Percentiles rank a stretch among this genome's conserved stretches.
Conservation (phyloP, 2,113 vertebrate genomes). For the Aleadryas rufinucha region DNA sequence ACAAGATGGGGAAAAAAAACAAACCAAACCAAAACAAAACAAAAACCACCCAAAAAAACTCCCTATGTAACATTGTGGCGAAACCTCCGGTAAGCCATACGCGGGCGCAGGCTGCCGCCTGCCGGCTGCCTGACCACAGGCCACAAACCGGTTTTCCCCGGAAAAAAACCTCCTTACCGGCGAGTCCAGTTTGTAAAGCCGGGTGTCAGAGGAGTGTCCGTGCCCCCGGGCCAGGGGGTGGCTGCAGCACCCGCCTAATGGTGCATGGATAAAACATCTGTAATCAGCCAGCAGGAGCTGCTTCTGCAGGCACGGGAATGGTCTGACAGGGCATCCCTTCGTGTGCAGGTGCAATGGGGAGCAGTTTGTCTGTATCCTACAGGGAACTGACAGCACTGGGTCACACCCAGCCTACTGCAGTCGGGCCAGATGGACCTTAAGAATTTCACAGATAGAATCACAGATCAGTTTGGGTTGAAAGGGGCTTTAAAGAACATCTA, state of each 20-base stretch:
- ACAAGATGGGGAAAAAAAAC: not conserved
- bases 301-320: accelerated
- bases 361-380: not conserved
- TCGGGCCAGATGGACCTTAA: not conserved
- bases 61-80: accelerated
- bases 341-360: accelerated
- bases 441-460: no score
- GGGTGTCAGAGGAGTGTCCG: accelerated
- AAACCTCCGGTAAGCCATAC: not conserved
- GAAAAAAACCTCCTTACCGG: accelerated
- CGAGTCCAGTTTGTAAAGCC: accelerated
- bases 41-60: no score
- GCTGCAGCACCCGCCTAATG: accelerated
- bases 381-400: no score
- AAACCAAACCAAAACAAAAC: no score
- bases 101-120: constrained; percentile 37
- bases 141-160: accelerated
- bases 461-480: not conserved
- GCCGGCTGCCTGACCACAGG: not conserved
- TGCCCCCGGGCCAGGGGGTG: accelerated
- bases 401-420: accelerated
- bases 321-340: not conserved
- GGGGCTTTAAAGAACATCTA: not conserved
- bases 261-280: accelerated
- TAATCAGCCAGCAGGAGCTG: not conserved